Evolutionary conservation across 2,888 invertebrate species (phyloP).

Genomic region (Aleiodes alternator): DNA sequence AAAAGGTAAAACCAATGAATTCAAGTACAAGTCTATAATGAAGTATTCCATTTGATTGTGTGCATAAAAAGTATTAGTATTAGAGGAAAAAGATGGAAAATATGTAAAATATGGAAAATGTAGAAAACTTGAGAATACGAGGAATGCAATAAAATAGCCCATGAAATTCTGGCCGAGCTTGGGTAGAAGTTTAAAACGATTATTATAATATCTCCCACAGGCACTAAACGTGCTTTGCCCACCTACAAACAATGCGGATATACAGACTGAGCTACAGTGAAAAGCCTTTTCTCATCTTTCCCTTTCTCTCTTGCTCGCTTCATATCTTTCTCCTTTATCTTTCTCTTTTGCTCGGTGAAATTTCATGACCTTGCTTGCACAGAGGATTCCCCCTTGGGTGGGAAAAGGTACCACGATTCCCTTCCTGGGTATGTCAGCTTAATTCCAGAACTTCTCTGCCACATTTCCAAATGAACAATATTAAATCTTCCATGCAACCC

Average conservation of each 20-base stretch:
- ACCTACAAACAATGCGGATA: conserved; percentile 7
- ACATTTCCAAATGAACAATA: conserved; percentile 19
- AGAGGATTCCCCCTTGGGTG: conserved; percentile 7
- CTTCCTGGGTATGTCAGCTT: neutral
- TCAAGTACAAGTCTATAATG: too few relatives aligned
- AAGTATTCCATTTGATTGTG: too few relatives aligned
- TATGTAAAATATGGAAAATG: neutral
- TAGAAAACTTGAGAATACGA: neutral
- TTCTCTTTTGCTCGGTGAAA: conserved; percentile 1
- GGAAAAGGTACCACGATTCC: neutral
- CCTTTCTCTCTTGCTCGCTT: neutral
- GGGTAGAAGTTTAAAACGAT: conserved; percentile 2
- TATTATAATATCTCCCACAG: conserved; percentile 11
- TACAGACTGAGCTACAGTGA: too few relatives aligned
- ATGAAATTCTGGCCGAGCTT: conserved; percentile 1
- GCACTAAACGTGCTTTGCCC: conserved; percentile 6
- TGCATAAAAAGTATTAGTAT: too few relatives aligned
- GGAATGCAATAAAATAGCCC: neutral
- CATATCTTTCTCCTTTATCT: neutral
- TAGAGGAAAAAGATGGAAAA: neutral
- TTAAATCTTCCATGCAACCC: conserved; percentile 16
- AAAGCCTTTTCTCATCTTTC: neutral
- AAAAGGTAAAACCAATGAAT: neutral
- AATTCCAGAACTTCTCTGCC: conserved; percentile 16
- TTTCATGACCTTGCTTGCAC: conserved; percentile 10